Evolutionary conservation across 2,888 invertebrate genomes (phyloP), one percentile per base, ranked within the genome.

Genomic region (Synanthedon andrenaeformis): DNA sequence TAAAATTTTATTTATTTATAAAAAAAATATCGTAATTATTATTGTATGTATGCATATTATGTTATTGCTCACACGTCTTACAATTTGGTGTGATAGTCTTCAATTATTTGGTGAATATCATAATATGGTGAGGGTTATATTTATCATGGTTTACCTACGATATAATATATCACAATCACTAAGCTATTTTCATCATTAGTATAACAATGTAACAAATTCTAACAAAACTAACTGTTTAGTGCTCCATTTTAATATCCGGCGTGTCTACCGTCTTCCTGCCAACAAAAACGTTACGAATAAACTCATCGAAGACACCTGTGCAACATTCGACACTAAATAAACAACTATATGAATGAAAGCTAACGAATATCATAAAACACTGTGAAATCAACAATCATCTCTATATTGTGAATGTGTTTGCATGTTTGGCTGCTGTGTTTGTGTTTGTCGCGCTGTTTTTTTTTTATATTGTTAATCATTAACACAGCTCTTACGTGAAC

Each of bases 261-360:
- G 85, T 77, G 82, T 74, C 72, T 81, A 83, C 86, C 86, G 86
- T 78, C 86, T 87, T 85, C 87, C 87, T 86, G 85, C 86, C 86
- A 69, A 70, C 71, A 75, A 72, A 35, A 35, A 35, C 66, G 70
- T 71, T 69, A 71, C 70, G 71, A 69, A 61, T 58, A 10, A 35
- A 35, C 35, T 63, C 69, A 67, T 67, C 78, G 82, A 14, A 14
- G 13, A 45, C 45, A 45, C 45, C 45, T 45, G 45, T 45, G 45
- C 45, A n/a, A 45, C 17, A 8, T 49, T 14, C 17, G 49, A 49
- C 13, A 17, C 49, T 35, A 35, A 35, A 28, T 48, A 45, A 82
- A 82, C 78, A 71, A 71, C 66, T 67, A 67, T 73, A 77, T 72
- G 80, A 85, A 85, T 85, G 84, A 71, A 69, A 72, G 74, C 76